Evolutionary conservation across 1,140 invertebrate species (phyloP), one percentile per base, ranked within the genome.

Genomic region (Hesperophylax magnus): DNA sequence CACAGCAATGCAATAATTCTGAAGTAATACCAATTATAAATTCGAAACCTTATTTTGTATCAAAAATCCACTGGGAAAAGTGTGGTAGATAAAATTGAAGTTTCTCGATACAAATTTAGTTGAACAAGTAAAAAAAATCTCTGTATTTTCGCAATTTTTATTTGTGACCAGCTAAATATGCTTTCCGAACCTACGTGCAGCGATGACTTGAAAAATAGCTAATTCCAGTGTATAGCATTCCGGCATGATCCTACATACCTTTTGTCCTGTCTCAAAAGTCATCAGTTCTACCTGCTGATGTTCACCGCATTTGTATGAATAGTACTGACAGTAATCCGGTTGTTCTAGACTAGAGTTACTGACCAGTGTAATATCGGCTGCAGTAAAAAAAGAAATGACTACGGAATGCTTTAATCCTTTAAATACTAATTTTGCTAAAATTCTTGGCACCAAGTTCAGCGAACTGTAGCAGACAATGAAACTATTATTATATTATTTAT

Each of bases 201-300:
- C 67, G 67, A 20, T 71, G 39, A 52, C 67, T 71, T 71, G 22
- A 7, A 18, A 71, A 71, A 71, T 52, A 71, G 34, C 34, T 24
- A 20, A 71, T 20, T 71, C 31, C 39, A 18, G 34, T 18, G 47
- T 18, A 8, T 20, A 18, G 39, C 65, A 71, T 71, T 52, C 67
- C 67, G 18, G 67, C 67, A 47, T 47, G 67, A 39, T 71, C 34
- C 39, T 52, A 17, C 34, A 8, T 67, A 34, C 27, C 63, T 22
- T n/a, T 31, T 67, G 22, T n/a, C 63, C 11, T 15, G 22, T 67
- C n/a, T 67, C n/a, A 27, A 17, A 27, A 31, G 17, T 67, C 67
- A 11, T 17, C 2, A 11, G 14, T 39, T 39, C 2, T 47, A 71
- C 34, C 39, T 47, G 67, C 34, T 47, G 18, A 20, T 71, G 18